Base-by-base conservation (phyloP, 1,140 invertebrate species). In the Drosophila asahinai region DNA sequence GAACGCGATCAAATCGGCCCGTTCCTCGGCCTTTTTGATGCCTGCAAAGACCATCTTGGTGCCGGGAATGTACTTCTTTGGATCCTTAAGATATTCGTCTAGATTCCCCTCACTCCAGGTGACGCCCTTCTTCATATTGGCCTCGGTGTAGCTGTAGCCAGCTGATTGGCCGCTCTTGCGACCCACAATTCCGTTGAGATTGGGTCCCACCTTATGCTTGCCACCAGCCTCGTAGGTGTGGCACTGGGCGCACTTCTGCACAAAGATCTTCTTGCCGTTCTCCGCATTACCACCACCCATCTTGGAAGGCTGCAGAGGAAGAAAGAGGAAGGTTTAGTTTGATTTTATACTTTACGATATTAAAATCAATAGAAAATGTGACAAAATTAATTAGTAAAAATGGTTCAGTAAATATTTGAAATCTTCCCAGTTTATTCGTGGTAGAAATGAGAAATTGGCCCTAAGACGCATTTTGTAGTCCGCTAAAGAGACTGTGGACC, bases 221-320 rank as follows among this genome's bases (percentile, higher is more conserved):
- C 96, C 97, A 75, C 96, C 97, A 55, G 94, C 94, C 75, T 98
- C 97, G 14, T 96, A 94, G 11, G 97, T 98, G 92, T 99, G 98
- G 91, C 98, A 99, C 92, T 98, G 97, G 8, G 96, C 94, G 93
- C 98, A 99, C 83, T 96, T 95, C 92, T 97, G 95, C 43, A 97
- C 94, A 92, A 99, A 99, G 33, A 98, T 91, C 94, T 97, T 98
- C 93, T 98, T 98, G 71, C 98, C 98, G 89, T 98, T 98, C 66
- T 97, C 97, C 70, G 95, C 94, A 94, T 98, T 78, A 8, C 48
- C 96, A 77, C 65, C 57, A 63, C 72, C 70, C 84, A 89, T 89
- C 0, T 36, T 81, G 27, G 12, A 55, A 42, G 25, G 5, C 75
- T 78, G 33, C 2, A 60, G 47, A 25, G n/a, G 54, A 59, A 48